Base-by-base conservation (phyloP, 1,140 invertebrate genomes). In the Drosophila paulistorum region DNA sequence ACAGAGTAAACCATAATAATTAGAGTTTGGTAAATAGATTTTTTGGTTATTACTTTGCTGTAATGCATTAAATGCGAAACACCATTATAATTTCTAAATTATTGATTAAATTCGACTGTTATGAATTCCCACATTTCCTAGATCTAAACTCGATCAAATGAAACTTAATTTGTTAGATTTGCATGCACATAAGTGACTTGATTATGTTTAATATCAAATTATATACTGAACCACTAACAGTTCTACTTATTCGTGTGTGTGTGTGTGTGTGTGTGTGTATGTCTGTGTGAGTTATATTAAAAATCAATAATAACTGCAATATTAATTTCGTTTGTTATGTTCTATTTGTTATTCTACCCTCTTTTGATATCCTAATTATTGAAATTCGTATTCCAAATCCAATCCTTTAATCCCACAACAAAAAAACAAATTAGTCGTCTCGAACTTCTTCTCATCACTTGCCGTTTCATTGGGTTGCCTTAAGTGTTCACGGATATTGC, bases 401-500 rank as follows among this genome's bases (percentile, higher is more conserved):
- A 51, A 48, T 51, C 10, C 45, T 51, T 20, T 51, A 11, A 51
- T 51, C 17, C 35, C 57, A 26, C 23, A 26, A 26, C 3, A 26
- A 42, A 41, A 41, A 30, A 6, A 26, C 37, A 37, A 68, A 69
- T 66, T 77, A 93, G 93, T 93, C 65, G 68, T 92, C 45, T 59
- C 78, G 37, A 90, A 91, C 61, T 92, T 92, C 66, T 77, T 92
- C 62, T 74, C 83, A 69, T 87, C 90, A 33, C 77, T 93, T 39
- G 74, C 80, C 59, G 79, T 93, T 65, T 92, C 93, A 65, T 72
- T 93, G 66, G 93, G 92, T 67, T 85, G 86, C 60, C 79, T 92
- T 55, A 71, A 83, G 65, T 90, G 91, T 62, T 85, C 92, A 13
- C 77, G 68, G 57, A 61, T 55, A 9, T 92, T 96, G 81, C 96